Evolutionary conservation across 2,888 invertebrate species (phyloP), one percentile per base, ranked within the genome.

Genomic region (Agonopterix heracliana): DNA sequence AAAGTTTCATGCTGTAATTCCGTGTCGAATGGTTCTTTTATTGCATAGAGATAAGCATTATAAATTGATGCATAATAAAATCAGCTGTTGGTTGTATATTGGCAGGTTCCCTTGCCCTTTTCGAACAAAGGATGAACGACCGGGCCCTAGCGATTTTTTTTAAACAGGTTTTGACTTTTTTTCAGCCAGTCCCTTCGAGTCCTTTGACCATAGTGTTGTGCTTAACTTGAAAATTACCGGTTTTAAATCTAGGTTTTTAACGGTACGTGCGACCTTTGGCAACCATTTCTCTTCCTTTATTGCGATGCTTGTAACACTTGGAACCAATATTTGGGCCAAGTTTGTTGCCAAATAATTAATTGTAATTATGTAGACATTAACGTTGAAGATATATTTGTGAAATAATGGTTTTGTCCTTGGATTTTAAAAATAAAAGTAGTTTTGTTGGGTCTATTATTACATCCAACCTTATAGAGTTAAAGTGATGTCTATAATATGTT

Each of bases 111-210:
- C 3, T 34, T 45, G 44, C 12, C 34, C n/a, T 26, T 26, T 14
- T n/a, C 34, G 35, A 13, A 41, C 44, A 45, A 49, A 36, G 45
- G 17, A 41, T 26, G 40, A 12, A n/a, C 10, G 34, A 26, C 44
- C 12, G 9, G 36, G n/a, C 9, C 38, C n/a, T 10, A 38, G 10
- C 9, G n/a, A 26, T 45, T 49, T 52, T 52, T 57, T 51, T 53
- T 53, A 48, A 71, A 70, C 65, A 57, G 64, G 67, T 71, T 26
- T 26, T 26, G 26, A 26, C 54, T 59, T 51, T 49, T 56, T 49
- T 55, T 48, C 50, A 54, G 57, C 63, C 60, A 55, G 51, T 58
- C 51, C 54, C 51, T 50, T 52, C 46, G 14, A 44, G 36, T 46
- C 48, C 49, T 43, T 46, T 46, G 41, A 57, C 51, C 44, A 26